Percentiles rank a stretch among this genome's conserved stretches.
These are phyloP conservation scores for Drosophila hydei DNA, from an alignment of 1,140 invertebrate species.

Conservation along the genomic window DNA sequence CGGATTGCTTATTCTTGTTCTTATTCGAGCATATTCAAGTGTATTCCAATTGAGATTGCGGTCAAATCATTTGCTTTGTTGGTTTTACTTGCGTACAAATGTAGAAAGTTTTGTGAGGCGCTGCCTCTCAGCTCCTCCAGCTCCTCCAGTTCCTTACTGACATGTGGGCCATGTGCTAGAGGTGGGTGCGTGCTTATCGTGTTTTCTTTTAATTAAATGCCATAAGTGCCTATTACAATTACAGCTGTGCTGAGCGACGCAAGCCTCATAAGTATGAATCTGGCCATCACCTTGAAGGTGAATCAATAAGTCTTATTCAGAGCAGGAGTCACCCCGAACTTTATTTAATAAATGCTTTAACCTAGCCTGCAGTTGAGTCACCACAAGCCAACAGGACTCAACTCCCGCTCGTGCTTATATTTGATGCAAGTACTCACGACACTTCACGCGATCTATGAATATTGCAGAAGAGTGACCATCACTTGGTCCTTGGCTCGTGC, in stretches of 20 bases:
- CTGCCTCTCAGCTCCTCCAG: neutral
- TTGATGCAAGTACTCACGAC: too few species aligned
- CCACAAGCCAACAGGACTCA: neutral
- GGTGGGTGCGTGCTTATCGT: conserved; percentile 4
- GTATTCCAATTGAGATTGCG: conserved; percentile 39
- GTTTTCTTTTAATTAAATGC: neutral
- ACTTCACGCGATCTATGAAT: too few species aligned
- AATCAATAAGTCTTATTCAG: too few species aligned
- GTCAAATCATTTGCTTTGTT: conserved; percentile 48
- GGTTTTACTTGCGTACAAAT: conserved; percentile 16
- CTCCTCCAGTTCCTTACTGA: conserved; percentile 1
- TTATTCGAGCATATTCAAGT: conserved; percentile 17
- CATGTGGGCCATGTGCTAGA: conserved; percentile 5
- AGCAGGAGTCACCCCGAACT: too few species aligned
- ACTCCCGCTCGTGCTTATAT: too few species aligned
- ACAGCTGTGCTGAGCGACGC: too few species aligned
- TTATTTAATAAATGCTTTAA: too few species aligned
- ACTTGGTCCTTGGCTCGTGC: neutral
- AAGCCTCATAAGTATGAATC: too few species aligned
- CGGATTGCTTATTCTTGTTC: conserved; percentile 21
- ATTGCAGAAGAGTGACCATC: too few species aligned
- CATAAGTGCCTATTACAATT: too few species aligned
- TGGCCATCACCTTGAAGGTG: too few species aligned
- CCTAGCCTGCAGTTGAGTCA: too few species aligned
- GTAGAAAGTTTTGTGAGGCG: conserved; percentile 39